phyloP scores from a whole-genome alignment of 2,888 invertebrate genomes.

The Creontiades dilutus region DNA sequence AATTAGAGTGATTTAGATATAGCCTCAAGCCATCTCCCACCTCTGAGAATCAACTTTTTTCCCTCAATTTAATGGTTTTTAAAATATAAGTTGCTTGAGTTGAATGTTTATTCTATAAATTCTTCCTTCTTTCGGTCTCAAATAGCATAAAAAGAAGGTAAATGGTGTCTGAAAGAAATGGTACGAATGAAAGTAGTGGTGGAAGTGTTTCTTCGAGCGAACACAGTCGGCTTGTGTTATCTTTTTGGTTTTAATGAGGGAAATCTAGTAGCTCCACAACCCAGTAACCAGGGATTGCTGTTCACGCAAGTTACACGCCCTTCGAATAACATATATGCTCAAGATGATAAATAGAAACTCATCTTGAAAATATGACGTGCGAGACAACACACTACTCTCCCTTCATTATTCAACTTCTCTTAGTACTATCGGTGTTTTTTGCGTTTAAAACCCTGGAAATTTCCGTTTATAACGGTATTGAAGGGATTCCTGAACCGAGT shows the following conservation, averaged over 20 bases:
- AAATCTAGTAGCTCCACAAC: neutral
- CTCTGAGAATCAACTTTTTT: slow-evolving; percentile 54
- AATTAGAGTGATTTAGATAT: slow-evolving; percentile 65
- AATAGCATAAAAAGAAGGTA: neutral
- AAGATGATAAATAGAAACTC: too few relatives aligned
- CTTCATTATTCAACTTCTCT: too few relatives aligned
- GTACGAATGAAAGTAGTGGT: neutral
- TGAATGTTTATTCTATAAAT: slow-evolving; percentile 37
- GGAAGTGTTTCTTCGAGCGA: neutral
- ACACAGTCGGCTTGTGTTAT: neutral
- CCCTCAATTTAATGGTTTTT: slow-evolving; percentile 64
- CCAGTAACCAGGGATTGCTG: neutral
- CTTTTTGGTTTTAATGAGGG: neutral
- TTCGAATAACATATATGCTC: too few relatives aligned
- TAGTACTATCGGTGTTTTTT: too few relatives aligned
- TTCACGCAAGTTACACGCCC: too few relatives aligned
- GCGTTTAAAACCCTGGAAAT: too few relatives aligned
- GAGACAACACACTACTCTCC: too few relatives aligned
- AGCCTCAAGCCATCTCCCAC: slow-evolving; percentile 50
- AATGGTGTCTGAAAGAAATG: neutral
- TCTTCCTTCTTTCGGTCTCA: neutral
- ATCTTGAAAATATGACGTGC: too few relatives aligned
- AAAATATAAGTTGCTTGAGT: slow-evolving; percentile 55
- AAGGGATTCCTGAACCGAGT: too few relatives aligned
- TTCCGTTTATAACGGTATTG: too few relatives aligned